Conservation (phyloP, 2,888 invertebrate genomes). For the Azorinus chamasolen region DNA sequence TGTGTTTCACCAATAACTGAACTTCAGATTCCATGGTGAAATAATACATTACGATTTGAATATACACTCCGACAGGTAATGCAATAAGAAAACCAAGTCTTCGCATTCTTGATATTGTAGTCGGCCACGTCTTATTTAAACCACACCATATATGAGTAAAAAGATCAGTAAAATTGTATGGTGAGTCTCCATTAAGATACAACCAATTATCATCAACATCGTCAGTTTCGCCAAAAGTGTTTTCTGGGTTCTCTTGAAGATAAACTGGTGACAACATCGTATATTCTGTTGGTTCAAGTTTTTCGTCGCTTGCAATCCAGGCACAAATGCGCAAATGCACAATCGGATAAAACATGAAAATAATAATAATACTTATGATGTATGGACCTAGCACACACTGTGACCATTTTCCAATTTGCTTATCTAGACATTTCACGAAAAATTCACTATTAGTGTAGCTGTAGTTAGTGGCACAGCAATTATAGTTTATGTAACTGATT, state of each 20-base stretch:
- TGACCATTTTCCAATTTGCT: conserved; percentile 37
- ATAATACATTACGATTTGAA: conserved; percentile 23
- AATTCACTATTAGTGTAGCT: conserved; percentile 13
- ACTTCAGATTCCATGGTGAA: conserved; percentile 4
- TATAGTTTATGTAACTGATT: conserved; percentile 26
- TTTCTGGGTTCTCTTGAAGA: conserved; percentile 1
- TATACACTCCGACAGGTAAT: conserved; percentile 15
- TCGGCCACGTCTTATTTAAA: conserved; percentile 10
- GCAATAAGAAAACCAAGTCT: conserved; percentile 26
- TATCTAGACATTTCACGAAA: not conserved
- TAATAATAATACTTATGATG: conserved; percentile 19
- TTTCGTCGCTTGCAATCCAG: conserved; percentile 26
- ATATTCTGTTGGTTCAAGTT: conserved; percentile 6
- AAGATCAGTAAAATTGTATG: conserved; percentile 14
- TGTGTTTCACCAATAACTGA: conserved; percentile 14
- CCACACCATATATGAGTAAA: conserved; percentile 8
- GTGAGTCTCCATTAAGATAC: conserved; percentile 27
- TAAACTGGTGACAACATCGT: not conserved
- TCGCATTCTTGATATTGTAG: conserved; percentile 27
- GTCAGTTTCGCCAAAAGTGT: not conserved
- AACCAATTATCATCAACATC: conserved; percentile 20
- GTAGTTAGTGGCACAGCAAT: conserved; percentile 34
- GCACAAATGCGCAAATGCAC: conserved; percentile 15
- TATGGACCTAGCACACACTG: conserved; percentile 33
- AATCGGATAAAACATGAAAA: conserved; percentile 42